Base-by-base conservation (phyloP, 2,797 vertebrate species). In the Astyanax mexicanus region DNA sequence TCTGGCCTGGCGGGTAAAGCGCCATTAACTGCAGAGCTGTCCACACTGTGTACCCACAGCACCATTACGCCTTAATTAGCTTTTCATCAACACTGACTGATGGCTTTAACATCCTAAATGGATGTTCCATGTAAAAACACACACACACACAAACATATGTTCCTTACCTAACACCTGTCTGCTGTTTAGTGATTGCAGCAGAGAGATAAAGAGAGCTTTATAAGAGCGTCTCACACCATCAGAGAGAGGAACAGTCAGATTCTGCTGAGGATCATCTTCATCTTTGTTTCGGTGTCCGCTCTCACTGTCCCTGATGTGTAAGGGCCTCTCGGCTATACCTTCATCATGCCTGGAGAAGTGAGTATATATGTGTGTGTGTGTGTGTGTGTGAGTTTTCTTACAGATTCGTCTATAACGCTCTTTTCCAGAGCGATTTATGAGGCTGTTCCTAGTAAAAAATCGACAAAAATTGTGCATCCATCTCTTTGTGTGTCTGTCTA, bases 341-440 rank as follows among this genome's bases (percentile, higher is more conserved):
- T 89, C 90, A 40, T 92, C 92, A 83, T 93, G 91, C 78, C 83
- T 91, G 86, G 92, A 90, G 84, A 93, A 85, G 92, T 93, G 67
- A 85, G 91, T 77, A 55, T 81, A 65, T 2, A 32, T 29, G 71
- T 87, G 69, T 21, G 8, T 10, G 19, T 21, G 6, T 3, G 7
- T n/a, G n/a, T n/a, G n/a, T n/a, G n/a, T n/a, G n/a, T n/a, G n/a
- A n/a, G n/a, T n/a, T n/a, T n/a, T n/a, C n/a, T n/a, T n/a, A n/a
- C n/a, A n/a, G n/a, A n/a, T n/a, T n/a, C n/a, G n/a, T n/a, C n/a
- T n/a, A n/a, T n/a, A n/a, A n/a, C n/a, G n/a, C n/a, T n/a, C n/a
- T n/a, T n/a, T n/a, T n/a, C n/a, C n/a, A n/a, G n/a, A n/a, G n/a
- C n/a, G n/a, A n/a, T n/a, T n/a, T n/a, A n/a, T n/a, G n/a, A n/a